These are phyloP conservation scores for Xanthorhoe designata DNA, from an alignment of 2,888 invertebrate genomes.

Conservation along the genomic window DNA sequence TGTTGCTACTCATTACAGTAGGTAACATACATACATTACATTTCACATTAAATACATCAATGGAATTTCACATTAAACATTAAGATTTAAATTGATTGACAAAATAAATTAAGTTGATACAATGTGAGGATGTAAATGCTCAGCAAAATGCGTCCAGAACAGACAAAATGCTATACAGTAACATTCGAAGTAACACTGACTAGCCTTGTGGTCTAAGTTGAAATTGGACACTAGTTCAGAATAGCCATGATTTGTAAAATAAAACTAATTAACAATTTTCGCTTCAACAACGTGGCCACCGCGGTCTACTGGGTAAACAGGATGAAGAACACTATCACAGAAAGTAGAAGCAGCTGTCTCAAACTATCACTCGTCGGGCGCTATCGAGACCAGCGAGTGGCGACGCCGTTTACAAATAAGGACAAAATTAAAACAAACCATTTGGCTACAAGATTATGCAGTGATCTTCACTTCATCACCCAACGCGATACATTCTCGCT, in stretches of 20 bases:
- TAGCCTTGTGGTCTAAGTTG: slow-evolving; percentile 49
- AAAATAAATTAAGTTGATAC: slow-evolving; percentile 46
- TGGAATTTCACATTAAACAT: slow-evolving; percentile 61
- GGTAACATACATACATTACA: slow-evolving; percentile 57
- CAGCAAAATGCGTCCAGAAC: slow-evolving; percentile 67
- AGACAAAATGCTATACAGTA: slow-evolving; percentile 46
- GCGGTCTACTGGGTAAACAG: slow-evolving; percentile 22
- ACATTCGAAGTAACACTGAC: slow-evolving; percentile 58
- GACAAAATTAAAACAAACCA: slow-evolving; percentile 56
- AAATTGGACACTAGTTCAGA: slow-evolving; percentile 37
- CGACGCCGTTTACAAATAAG: slow-evolving; percentile 35
- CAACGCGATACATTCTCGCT: slow-evolving; percentile 48
- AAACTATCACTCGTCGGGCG: slow-evolving; percentile 32
- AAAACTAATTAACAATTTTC: slow-evolving; percentile 76
- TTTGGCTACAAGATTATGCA: slow-evolving; percentile 61
- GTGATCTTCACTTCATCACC: slow-evolving; percentile 41
- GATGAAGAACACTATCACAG: slow-evolving; percentile 41
- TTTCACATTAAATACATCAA: slow-evolving; percentile 68
- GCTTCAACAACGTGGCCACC: slow-evolving; percentile 48
- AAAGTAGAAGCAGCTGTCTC: slow-evolving; percentile 33
- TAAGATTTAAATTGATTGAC: slow-evolving; percentile 52
- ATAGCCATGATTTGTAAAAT: slow-evolving; percentile 56
- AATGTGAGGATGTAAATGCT: slow-evolving; percentile 61
- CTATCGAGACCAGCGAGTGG: slow-evolving; percentile 21
- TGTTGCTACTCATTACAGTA: slow-evolving; percentile 64